phyloP scores from a whole-genome alignment of 2,797 vertebrate species.

The Sebastes paucispinis region DNA sequence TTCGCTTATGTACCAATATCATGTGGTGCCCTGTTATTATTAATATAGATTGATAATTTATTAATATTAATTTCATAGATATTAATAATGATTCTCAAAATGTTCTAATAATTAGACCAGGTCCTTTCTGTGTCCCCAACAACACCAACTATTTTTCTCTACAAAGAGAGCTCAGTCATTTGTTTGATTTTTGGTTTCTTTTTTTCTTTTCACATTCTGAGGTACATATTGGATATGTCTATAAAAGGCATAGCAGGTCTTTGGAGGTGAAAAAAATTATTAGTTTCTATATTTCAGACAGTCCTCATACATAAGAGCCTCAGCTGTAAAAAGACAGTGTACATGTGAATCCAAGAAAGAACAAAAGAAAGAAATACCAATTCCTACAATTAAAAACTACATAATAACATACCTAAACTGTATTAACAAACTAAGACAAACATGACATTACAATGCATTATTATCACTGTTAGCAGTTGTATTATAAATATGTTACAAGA shows the following conservation, averaged over 20 bases:
- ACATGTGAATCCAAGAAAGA: background rate
- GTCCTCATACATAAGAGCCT: background rate
- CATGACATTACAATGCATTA: background rate
- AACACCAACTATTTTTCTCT: background rate
- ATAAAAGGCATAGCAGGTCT: background rate
- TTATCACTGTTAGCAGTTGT: background rate
- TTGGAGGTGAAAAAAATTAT: background rate
- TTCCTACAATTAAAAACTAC: background rate
- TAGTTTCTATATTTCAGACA: background rate
- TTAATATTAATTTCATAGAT: too few species aligned
- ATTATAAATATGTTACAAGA: background rate
- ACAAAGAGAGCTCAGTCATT: background rate
- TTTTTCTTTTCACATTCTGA: background rate
- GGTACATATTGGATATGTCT: background rate
- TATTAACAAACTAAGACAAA: background rate
- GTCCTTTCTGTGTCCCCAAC: too few species aligned
- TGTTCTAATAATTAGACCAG: too few species aligned
- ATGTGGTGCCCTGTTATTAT: too few species aligned
- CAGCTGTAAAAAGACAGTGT: background rate
- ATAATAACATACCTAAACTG: background rate
- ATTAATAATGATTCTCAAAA: too few species aligned
- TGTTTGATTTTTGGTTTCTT: background rate
- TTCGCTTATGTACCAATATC: too few species aligned
- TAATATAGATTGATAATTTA: too few species aligned
- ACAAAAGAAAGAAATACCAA: background rate